Conservation (phyloP, 2,113 vertebrate genomes). For the Vireo altiloquus region DNA sequence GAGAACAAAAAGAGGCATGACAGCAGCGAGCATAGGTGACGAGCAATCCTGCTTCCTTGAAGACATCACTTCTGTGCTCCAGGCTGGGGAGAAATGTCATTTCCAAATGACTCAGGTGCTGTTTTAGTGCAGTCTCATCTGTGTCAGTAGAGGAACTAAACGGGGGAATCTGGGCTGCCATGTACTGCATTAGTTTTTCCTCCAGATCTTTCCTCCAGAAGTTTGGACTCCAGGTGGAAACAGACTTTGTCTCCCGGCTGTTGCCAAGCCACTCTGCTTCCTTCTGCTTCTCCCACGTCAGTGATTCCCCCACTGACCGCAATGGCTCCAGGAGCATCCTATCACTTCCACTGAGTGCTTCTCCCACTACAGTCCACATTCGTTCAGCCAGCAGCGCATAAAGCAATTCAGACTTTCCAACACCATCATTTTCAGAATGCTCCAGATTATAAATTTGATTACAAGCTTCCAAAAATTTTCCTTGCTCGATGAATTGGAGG, state of each 20-base stretch:
- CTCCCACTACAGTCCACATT: slow-evolving; percentile 38
- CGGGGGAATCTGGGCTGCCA: neutral
- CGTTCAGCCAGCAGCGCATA: neutral
- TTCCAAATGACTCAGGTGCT: slow-evolving; percentile 44
- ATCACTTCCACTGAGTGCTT: neutral
- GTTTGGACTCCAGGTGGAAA: slow-evolving; percentile 7
- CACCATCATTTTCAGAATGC: neutral
- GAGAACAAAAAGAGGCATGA: neutral
- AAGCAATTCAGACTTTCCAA: neutral
- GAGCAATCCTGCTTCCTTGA: slow-evolving; percentile 4
- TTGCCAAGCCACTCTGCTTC: neutral
- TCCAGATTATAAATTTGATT: neutral
- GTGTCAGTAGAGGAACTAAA: neutral
- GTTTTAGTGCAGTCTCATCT: neutral
- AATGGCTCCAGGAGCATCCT: neutral
- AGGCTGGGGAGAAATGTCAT: neutral
- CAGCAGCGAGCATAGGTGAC: neutral
- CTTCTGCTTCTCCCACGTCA: slow-evolving; percentile 30
- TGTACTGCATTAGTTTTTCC: neutral
- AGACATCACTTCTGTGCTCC: neutral
- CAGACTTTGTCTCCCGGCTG: rapidly evolving
- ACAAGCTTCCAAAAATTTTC: slow-evolving; percentile 55
- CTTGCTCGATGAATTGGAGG: slow-evolving; percentile 17
- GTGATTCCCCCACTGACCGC: neutral
- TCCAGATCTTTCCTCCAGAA: slow-evolving; percentile 53